Evolutionary conservation across 2,888 invertebrate species (phyloP), one percentile per base, ranked within the genome.

Genomic region (Lycaena phlaeas): DNA sequence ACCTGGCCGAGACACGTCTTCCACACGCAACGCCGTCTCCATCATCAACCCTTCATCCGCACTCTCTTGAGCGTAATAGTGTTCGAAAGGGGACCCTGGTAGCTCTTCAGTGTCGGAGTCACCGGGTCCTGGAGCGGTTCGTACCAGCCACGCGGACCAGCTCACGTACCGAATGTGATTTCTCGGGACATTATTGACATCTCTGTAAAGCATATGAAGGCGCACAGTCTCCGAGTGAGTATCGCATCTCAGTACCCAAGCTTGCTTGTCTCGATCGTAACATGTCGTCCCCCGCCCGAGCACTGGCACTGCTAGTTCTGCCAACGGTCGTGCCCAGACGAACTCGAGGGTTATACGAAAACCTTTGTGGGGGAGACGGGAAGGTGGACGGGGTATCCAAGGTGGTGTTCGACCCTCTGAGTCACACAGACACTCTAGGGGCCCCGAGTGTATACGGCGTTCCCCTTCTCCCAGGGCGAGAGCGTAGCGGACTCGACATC

Each of bases 251-350:
- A 94, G 81, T 38, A 90, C 86, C 93, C 93, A 93, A 4, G 91
- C 91, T 60, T 90, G 91, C 59, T 93, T 93, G 69, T 94, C 93
- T 6, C 92, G 82, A 68, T 94, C 94, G 70, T 92, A 93, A 64
- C 92, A 91, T 7, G 87, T 87, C 17, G 86, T 77, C 3, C 86
- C 81, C 17, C 88, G 86, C 0, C 88, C 88, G 0, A 87, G 86
- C 0, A 87, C 81, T 1, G 88, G 79, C 1, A 88, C 77, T 0
- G 75, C 69, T n/a, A 87, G 62, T 14, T 87, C 78, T 1, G 86
- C 87, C 10, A 89, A 57, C 3, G 86, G 79, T 47, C 92, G 88
- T 5, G 92, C 93, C 62, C 91, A 88, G 17, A 91, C 82, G 85
- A 93, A 87, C 64, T 92, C 92, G 38, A 93, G 81, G 18, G 90